Evolutionary conservation across 2,797 vertebrate genomes (phyloP).

Genomic region (Sebastes kiyomatsui): DNA sequence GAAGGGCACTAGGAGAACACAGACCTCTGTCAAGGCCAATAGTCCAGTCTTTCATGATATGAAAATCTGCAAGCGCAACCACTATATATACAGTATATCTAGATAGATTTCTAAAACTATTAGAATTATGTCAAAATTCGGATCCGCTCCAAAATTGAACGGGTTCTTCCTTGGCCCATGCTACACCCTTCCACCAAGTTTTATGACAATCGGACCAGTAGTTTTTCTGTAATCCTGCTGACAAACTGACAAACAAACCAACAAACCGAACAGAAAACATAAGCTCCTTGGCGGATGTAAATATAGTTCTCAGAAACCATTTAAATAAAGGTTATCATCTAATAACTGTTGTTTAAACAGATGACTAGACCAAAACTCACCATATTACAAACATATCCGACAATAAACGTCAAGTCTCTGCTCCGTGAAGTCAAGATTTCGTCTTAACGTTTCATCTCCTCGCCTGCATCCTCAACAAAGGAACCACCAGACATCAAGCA

Average conservation of each 20-base stretch:
- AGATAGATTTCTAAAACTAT: background rate
- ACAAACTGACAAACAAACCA: too few relatives aligned
- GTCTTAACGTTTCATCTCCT: background rate
- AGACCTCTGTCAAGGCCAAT: background rate
- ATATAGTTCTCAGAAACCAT: background rate
- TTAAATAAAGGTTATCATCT: background rate
- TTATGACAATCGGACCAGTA: too few relatives aligned
- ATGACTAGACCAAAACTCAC: background rate
- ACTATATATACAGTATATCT: background rate
- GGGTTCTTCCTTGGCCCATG: too few relatives aligned
- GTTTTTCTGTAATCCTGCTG: too few relatives aligned
- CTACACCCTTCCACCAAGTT: too few relatives aligned
- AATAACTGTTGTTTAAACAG: background rate
- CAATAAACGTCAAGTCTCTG: background rate
- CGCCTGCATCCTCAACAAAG: background rate
- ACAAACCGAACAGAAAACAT: too few relatives aligned
- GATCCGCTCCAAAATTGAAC: too few relatives aligned
- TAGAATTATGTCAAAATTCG: too few relatives aligned
- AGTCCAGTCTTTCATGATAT: background rate
- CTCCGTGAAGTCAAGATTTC: background rate
- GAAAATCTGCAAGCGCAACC: background rate
- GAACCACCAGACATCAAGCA: background rate
- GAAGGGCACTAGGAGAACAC: background rate
- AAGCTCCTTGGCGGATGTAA: background rate
- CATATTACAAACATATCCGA: background rate